A percentile compares a stretch with the other conserved stretches of the same genome.
Evolutionary conservation across 2,797 vertebrate species (phyloP).

Genomic region (Poecile montanus): DNA sequence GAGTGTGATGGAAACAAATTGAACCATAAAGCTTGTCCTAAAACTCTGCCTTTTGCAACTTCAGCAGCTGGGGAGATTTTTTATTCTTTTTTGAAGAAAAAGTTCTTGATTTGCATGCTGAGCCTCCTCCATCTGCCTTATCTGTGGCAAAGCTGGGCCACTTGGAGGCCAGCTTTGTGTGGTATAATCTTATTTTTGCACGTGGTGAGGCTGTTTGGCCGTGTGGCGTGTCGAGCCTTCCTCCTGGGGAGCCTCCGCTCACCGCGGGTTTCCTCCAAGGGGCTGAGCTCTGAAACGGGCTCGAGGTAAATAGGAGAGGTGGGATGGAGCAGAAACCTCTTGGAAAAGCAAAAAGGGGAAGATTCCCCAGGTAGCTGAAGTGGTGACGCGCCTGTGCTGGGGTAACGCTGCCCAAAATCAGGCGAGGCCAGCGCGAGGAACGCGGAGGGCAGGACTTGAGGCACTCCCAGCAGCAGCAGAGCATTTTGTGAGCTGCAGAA

Average conservation of each 20-base stretch:
- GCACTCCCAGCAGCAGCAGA: accelerated
- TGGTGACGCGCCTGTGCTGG: neutral
- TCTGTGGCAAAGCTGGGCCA: neutral
- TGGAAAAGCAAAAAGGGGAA: neutral
- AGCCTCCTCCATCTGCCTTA: slow-evolving; percentile 16
- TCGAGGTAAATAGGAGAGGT: neutral
- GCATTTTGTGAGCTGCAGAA: neutral
- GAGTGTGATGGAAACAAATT: slow-evolving; percentile 34
- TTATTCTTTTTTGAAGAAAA: neutral
- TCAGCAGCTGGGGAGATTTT: neutral
- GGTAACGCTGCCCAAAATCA: neutral
- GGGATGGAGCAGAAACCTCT: neutral
- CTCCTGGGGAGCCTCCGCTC: neutral
- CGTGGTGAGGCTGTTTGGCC: neutral
- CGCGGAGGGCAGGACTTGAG: neutral
- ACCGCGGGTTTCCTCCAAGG: neutral
- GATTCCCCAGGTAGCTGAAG: neutral
- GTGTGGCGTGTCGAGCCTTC: neutral
- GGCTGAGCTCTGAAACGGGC: neutral
- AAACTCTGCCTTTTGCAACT: slow-evolving; percentile 40
- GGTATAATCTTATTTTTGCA: slow-evolving; percentile 57
- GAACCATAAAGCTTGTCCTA: neutral
- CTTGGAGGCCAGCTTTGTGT: neutral
- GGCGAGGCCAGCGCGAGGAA: accelerated
- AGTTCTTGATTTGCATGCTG: slow-evolving; percentile 5